Conservation (phyloP, 2,113 vertebrate species). For the Trachemys scripta region DNA sequence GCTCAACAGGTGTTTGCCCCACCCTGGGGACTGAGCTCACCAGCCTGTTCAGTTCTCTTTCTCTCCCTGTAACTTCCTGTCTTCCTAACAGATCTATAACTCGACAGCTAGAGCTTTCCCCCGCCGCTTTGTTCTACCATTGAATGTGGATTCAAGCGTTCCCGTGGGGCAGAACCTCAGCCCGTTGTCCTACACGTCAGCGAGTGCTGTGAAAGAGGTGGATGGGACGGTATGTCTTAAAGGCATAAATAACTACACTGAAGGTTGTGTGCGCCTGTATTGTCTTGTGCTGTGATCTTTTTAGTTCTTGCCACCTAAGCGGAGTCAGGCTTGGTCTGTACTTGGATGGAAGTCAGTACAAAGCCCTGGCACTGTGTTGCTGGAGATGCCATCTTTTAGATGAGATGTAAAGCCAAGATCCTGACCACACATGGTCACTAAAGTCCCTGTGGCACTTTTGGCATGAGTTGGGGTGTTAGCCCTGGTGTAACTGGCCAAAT, state of each 20-base stretch:
- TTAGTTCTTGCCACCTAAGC: background rate
- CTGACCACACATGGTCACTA: background rate
- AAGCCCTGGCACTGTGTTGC: background rate
- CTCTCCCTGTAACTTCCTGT: background rate
- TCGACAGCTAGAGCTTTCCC: conserved; percentile 78
- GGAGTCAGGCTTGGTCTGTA: background rate
- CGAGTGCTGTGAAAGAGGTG: conserved; percentile 83
- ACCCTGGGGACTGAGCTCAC: background rate
- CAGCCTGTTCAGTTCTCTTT: background rate
- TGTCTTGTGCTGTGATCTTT: background rate
- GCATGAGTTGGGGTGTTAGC: background rate
- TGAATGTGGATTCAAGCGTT: conserved; percentile 78
- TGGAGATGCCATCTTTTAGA: background rate
- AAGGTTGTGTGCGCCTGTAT: background rate
- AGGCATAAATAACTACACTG: background rate
- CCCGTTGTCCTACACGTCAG: conserved; percentile 80
- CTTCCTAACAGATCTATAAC: conserved; percentile 84
- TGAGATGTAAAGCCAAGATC: background rate
- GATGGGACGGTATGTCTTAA: conserved; percentile 82
- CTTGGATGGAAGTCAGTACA: background rate
- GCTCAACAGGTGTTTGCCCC: background rate
- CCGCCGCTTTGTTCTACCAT: conserved; percentile 91
- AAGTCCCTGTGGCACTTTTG: background rate
- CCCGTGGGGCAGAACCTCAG: conserved; percentile 84
- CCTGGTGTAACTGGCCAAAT: background rate